phyloP scores from a whole-genome alignment of 2,797 vertebrate genomes.

The Rhyacichthys aspro region DNA sequence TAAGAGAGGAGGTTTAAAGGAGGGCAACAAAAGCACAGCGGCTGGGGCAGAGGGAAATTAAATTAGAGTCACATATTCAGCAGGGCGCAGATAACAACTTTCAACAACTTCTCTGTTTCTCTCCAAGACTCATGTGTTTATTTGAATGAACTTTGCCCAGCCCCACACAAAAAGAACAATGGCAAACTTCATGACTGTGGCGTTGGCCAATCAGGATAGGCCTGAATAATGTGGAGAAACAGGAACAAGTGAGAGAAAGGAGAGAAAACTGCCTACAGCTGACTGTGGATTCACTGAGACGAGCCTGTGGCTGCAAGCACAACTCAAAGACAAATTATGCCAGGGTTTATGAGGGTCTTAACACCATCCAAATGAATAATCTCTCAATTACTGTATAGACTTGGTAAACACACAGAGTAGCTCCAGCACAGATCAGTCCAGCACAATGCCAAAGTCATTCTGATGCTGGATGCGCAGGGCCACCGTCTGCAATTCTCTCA shows the following conservation, averaged over 20 bases:
- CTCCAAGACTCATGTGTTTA: not conserved
- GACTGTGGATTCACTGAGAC: conserved; percentile 22
- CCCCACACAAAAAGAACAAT: not conserved
- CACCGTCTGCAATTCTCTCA: conserved; percentile 11
- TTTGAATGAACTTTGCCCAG: not conserved
- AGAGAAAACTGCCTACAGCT: conserved; percentile 22
- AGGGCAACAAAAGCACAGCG: not conserved
- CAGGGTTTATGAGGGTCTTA: conserved; percentile 15
- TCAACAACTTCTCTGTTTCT: conserved; percentile 2
- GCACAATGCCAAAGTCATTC: conserved; percentile 11
- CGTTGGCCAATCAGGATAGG: conserved; percentile 1
- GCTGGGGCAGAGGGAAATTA: not conserved
- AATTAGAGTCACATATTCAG: conserved; percentile 13
- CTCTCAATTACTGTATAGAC: conserved; percentile 16
- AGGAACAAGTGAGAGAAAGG: not conserved
- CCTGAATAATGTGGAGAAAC: conserved; percentile 1
- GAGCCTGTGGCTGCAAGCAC: conserved; percentile 15
- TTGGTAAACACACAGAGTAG: conserved; percentile 18
- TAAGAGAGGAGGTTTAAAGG: not conserved
- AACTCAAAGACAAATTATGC: conserved; percentile 19
- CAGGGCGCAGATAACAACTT: not conserved
- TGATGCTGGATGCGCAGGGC: conserved; percentile 1
- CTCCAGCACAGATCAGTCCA: not conserved
- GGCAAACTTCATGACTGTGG: conserved; percentile 10
- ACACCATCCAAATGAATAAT: conserved; percentile 18